Conservation (phyloP, 2,888 invertebrate genomes). For the Podabrus alpinus region DNA sequence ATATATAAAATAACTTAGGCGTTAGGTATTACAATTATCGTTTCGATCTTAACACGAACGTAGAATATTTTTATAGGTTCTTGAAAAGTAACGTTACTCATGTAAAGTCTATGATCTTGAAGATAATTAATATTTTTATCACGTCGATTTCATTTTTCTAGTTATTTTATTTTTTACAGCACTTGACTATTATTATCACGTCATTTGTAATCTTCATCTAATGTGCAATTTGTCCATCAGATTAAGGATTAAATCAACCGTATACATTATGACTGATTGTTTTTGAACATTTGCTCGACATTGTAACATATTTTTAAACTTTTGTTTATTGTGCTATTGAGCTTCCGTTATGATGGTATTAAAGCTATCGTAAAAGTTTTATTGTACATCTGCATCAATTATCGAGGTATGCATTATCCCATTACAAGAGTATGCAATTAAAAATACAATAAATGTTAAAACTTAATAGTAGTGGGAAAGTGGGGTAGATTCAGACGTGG, state of each 20-base stretch:
- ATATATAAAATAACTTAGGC: slow-evolving; percentile 2
- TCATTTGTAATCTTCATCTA: background rate
- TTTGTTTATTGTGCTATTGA: background rate
- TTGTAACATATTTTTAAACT: background rate
- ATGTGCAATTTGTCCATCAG: background rate
- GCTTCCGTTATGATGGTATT: background rate
- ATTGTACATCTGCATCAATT: background rate
- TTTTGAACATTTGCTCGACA: background rate
- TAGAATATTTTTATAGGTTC: background rate
- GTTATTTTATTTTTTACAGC: background rate
- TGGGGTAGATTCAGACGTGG: background rate
- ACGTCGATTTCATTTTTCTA: background rate
- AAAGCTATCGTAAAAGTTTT: background rate
- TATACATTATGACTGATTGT: background rate
- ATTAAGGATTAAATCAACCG: background rate
- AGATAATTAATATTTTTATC: background rate
- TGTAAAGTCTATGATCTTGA: background rate
- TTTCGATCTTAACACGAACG: background rate
- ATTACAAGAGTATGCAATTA: background rate
- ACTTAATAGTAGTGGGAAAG: background rate
- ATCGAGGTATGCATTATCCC: background rate
- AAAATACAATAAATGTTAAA: background rate
- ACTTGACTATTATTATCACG: too few species aligned
- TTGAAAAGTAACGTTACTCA: background rate
- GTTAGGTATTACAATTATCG: background rate